Percentiles rank a stretch among this genome's conserved stretches.
These are phyloP conservation scores for Maniola jurtina DNA, from an alignment of 1,140 invertebrate species.

Conservation along the genomic window DNA sequence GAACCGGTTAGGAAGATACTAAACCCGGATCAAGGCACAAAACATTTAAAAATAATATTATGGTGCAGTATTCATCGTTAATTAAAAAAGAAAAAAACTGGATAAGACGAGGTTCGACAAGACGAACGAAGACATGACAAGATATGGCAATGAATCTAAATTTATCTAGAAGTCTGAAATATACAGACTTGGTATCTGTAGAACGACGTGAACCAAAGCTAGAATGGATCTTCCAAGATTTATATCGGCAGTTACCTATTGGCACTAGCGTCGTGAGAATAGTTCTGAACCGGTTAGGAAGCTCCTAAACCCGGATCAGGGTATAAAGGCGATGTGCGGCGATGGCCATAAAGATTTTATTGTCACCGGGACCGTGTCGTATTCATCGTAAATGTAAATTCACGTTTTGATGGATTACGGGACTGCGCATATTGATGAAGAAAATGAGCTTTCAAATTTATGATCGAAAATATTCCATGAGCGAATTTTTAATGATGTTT, in stretches of 20 bases:
- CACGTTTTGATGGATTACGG: constrained; percentile 28
- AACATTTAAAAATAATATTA: neutral
- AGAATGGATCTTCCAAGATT: neutral
- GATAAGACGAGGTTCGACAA: no score
- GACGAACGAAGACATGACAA: no score
- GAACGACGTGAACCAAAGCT: neutral
- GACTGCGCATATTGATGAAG: constrained; percentile 28
- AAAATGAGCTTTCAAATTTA: constrained; percentile 25
- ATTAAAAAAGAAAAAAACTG: no score
- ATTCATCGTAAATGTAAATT: constrained; percentile 36
- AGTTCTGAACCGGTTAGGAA: constrained; percentile 19
- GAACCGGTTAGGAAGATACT: constrained; percentile 11
- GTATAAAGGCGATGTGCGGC: constrained; percentile 31
- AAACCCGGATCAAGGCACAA: constrained; percentile 27
- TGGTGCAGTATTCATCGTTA: no score
- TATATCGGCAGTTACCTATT: constrained; percentile 16
- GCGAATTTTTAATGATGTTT: neutral
- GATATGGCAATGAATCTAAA: no score
- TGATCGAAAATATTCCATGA: neutral
- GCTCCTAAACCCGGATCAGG: constrained; percentile 28
- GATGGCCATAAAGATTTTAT: constrained; percentile 32
- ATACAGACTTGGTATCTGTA: neutral
- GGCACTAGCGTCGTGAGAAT: constrained; percentile 15
- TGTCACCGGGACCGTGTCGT: constrained; percentile 25
- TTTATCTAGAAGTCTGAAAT: no score